Percentiles rank a stretch among this genome's conserved stretches.
These are phyloP conservation scores for Brachionus paranguensis DNA, from an alignment of 1,140 invertebrate genomes.

Conservation along the genomic window DNA sequence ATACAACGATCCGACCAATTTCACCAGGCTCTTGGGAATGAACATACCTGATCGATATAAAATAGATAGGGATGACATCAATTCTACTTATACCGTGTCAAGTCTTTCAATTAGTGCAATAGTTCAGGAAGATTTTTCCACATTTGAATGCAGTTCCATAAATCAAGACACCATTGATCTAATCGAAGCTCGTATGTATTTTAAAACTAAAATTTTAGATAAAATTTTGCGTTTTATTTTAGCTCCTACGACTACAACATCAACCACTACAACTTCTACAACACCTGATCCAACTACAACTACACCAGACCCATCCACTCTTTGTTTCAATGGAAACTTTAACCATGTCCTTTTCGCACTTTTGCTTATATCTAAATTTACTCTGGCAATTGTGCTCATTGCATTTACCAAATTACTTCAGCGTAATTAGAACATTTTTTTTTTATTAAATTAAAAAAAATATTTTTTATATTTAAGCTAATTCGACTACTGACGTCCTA, in stretches of 20 bases:
- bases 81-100: conserved; percentile 11
- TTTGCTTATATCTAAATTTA: neutral
- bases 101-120: neutral
- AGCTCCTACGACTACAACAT: conserved; percentile 10
- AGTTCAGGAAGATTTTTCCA: neutral
- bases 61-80: neutral
- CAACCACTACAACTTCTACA: neutral
- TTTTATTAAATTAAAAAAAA: neutral
- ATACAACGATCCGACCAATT: neutral
- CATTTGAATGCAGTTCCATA: conserved; percentile 6
- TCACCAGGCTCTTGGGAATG: neutral
- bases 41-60: neutral
- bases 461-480: neutral
- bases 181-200: conserved; percentile 3
- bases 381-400: neutral
- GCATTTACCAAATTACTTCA: conserved; percentile 19
- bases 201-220: neutral
- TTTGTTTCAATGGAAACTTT: conserved; percentile 35
- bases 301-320: neutral
- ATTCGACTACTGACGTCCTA: neutral
- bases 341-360: conserved; percentile 12
- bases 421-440: too few relatives aligned
- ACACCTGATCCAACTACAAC: neutral
- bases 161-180: neutral
- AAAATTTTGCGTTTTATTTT: neutral